These are phyloP conservation scores for Podarcis cretensis DNA, from an alignment of 2,113 vertebrate species.

Conservation along the genomic window DNA sequence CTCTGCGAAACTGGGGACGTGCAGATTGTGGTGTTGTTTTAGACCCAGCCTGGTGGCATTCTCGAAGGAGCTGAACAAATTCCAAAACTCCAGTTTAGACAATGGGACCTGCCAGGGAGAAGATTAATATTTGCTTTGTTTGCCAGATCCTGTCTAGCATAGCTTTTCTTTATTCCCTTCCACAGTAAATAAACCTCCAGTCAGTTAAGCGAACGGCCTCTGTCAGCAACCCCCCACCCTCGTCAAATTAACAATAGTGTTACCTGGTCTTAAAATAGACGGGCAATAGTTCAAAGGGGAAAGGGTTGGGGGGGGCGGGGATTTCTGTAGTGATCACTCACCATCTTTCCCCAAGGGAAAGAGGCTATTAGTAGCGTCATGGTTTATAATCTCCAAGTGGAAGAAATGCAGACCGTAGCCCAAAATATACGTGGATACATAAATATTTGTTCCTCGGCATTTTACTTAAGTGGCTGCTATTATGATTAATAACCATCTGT, in stretches of 20 bases:
- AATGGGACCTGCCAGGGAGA: slow-evolving; percentile 41
- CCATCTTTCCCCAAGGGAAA: accelerated
- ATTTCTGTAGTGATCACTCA: background rate
- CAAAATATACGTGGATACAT: background rate
- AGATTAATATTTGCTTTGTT: slow-evolving; percentile 56
- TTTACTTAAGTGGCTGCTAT: background rate
- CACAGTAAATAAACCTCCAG: slow-evolving; percentile 60
- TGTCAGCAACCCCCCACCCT: slow-evolving; percentile 48
- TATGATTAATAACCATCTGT: slow-evolving; percentile 24
- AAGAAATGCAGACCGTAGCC: accelerated
- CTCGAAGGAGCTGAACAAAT: slow-evolving; percentile 57
- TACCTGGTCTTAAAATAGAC: slow-evolving; percentile 52
- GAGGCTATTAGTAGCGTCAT: background rate
- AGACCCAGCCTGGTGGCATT: slow-evolving; percentile 55
- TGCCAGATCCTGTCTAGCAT: slow-evolving; percentile 54
- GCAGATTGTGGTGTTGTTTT: slow-evolving; percentile 58
- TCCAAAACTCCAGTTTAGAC: slow-evolving; percentile 49
- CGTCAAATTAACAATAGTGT: slow-evolving; percentile 50
- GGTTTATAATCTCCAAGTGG: background rate
- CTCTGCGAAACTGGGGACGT: slow-evolving; percentile 40
- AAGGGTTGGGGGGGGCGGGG: background rate
- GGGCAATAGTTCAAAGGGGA: slow-evolving; percentile 14
- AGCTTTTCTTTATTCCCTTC: slow-evolving; percentile 47
- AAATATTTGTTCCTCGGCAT: slow-evolving; percentile 1
- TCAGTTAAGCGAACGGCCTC: slow-evolving; percentile 63